These are phyloP conservation scores for Lathronympha strigana DNA, from an alignment of 2,888 invertebrate species.

Conservation along the genomic window DNA sequence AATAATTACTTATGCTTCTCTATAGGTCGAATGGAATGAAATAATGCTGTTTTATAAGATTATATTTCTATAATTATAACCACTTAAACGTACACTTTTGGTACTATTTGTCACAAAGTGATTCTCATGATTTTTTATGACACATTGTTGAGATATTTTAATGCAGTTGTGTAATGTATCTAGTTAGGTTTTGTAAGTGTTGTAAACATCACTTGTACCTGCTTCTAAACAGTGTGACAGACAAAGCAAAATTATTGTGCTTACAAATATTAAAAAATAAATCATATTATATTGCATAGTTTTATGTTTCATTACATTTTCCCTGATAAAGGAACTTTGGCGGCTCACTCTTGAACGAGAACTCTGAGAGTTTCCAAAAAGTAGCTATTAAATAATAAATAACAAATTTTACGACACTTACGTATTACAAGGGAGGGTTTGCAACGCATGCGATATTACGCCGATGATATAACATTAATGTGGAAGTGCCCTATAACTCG, in stretches of 20 bases:
- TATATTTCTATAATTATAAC: conserved; percentile 32
- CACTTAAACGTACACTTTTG: conserved; percentile 47
- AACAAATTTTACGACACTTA: too few species aligned
- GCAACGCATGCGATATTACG: conserved; percentile 1
- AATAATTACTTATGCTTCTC: conserved; percentile 28
- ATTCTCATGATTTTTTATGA: conserved; percentile 46
- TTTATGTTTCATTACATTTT: conserved; percentile 54
- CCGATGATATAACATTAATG: neutral
- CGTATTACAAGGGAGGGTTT: too few species aligned
- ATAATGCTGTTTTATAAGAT: conserved; percentile 21
- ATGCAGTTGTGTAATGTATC: conserved; percentile 50
- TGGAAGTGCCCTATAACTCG: neutral
- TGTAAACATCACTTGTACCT: conserved; percentile 82
- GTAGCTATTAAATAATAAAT: too few species aligned
- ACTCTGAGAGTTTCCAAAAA: too few species aligned
- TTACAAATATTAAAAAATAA: conserved; percentile 80
- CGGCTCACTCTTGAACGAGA: too few species aligned
- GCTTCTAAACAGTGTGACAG: conserved; percentile 79
- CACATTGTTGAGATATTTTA: conserved; percentile 35
- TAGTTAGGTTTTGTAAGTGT: conserved; percentile 73
- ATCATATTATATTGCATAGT: conserved; percentile 76
- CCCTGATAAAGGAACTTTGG: conserved; percentile 12
- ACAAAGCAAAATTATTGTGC: conserved; percentile 84
- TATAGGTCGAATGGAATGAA: conserved; percentile 26
- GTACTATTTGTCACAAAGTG: conserved; percentile 58